These are phyloP conservation scores for Ictalurus furcatus DNA, from an alignment of 2,113 vertebrate genomes.

Conservation along the genomic window DNA sequence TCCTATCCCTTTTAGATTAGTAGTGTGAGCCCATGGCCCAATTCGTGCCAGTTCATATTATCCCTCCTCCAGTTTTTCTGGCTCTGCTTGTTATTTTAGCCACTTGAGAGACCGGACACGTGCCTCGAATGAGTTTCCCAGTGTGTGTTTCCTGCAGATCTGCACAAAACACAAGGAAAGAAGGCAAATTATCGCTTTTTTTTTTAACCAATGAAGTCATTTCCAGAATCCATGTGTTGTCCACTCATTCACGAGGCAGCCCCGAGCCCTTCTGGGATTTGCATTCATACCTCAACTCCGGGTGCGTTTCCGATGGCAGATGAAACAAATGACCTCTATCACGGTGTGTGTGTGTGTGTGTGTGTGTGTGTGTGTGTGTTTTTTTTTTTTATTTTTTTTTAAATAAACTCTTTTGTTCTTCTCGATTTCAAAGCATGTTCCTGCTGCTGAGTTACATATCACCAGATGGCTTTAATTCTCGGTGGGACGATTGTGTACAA, in stretches of 20 bases:
- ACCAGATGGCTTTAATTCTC: slow-evolving; percentile 54
- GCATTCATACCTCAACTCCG: not conserved
- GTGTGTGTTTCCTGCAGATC: slow-evolving; percentile 28
- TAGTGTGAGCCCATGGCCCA: not conserved
- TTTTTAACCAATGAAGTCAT: not conserved
- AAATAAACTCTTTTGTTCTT: not conserved
- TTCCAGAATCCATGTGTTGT: slow-evolving; percentile 4
- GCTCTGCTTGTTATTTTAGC: not conserved
- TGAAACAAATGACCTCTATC: slow-evolving; percentile 43
- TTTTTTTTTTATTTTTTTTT: not conserved
- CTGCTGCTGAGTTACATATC: slow-evolving; percentile 12
- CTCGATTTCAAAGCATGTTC: slow-evolving; percentile 32
- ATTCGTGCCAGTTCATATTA: not conserved
- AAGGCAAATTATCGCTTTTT: slow-evolving; percentile 10
- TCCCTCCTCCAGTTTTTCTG: slow-evolving; percentile 17
- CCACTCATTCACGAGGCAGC: not conserved
- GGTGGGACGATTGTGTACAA: slow-evolving; percentile 48
- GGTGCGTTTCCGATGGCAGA: slow-evolving; percentile 16
- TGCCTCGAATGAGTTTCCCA: slow-evolving; percentile 22
- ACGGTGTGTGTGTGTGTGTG: not conserved
- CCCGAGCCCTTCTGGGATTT: not conserved
- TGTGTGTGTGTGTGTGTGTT: too few relatives aligned
- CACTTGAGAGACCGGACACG: not conserved
- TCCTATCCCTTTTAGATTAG: slow-evolving; percentile 27
- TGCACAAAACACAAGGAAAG: slow-evolving; percentile 11